phyloP scores from a whole-genome alignment of 2,888 invertebrate species.

The Punctoribates punctum region DNA sequence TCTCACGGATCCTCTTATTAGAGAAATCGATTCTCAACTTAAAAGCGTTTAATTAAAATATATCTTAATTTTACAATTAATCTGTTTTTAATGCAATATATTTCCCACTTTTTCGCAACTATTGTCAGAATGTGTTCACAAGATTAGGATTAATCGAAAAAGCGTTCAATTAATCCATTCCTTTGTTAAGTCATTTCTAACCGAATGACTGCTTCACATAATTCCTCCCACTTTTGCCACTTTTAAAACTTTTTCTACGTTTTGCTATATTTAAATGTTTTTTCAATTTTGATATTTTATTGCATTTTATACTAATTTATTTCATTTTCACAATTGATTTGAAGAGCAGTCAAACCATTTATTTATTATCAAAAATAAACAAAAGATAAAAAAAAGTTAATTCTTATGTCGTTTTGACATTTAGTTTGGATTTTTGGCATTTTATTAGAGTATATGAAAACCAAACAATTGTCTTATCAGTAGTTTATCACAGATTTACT shows the following conservation, averaged over 20 bases:
- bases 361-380: background rate
- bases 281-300: background rate
- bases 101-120: background rate
- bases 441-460: background rate
- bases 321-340: background rate
- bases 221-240: background rate
- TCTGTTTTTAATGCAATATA: background rate
- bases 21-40: slow-evolving; percentile 36
- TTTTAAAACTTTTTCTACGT: background rate
- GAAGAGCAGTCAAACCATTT: background rate
- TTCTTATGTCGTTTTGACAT: background rate
- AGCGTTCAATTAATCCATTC: background rate
- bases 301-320: background rate
- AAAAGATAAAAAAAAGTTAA: background rate
- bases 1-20: slow-evolving; percentile 31
- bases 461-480: background rate
- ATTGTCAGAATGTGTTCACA: background rate
- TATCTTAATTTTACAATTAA: background rate
- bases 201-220: background rate
- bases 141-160: background rate
- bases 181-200: background rate
- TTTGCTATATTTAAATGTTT: background rate
- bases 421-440: background rate
- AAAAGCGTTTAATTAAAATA: background rate
- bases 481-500: background rate